These are phyloP conservation scores for Euthynnus affinis DNA, from an alignment of 2,797 vertebrate genomes.

Conservation along the genomic window DNA sequence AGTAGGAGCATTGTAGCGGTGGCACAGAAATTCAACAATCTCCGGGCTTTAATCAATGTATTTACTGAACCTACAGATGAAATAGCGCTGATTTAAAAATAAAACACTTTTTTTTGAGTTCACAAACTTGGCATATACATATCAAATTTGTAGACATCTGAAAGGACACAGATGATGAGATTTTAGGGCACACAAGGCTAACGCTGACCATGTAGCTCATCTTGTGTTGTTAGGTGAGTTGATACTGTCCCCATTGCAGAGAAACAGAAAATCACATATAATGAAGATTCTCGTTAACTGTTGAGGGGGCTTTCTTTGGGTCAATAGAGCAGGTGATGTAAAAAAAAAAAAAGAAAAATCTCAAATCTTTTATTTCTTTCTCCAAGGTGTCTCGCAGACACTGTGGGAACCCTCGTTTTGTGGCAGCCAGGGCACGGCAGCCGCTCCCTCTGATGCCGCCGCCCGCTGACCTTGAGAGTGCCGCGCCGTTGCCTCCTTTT, in stretches of 20 bases:
- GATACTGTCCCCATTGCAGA: not conserved
- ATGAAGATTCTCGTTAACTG: conserved; percentile 46
- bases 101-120: not conserved
- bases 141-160: not conserved
- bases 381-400: conserved; percentile 33
- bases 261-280: conserved; percentile 8
- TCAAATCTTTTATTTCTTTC: conserved; percentile 43
- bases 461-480: conserved; percentile 87
- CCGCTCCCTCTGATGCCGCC: conserved; percentile 73
- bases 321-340: conserved; percentile 33
- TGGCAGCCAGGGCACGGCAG: conserved; percentile 60
- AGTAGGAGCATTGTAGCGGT: conserved; percentile 25
- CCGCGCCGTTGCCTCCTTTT: conserved; percentile 77
- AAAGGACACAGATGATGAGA: not conserved
- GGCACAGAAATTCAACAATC: conserved; percentile 21
- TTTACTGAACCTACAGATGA: not conserved
- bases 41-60: conserved; percentile 13
- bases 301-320: conserved; percentile 19
- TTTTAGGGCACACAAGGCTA: not conserved
- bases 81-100: not conserved
- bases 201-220: not conserved
- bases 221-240: not conserved
- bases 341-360: conserved; percentile 14
- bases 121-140: not conserved
- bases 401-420: conserved; percentile 54